A percentile compares a stretch with the other conserved stretches of the same genome.
Conservation (phyloP, 2,113 vertebrate species). For the Sinosuthora webbiana region DNA sequence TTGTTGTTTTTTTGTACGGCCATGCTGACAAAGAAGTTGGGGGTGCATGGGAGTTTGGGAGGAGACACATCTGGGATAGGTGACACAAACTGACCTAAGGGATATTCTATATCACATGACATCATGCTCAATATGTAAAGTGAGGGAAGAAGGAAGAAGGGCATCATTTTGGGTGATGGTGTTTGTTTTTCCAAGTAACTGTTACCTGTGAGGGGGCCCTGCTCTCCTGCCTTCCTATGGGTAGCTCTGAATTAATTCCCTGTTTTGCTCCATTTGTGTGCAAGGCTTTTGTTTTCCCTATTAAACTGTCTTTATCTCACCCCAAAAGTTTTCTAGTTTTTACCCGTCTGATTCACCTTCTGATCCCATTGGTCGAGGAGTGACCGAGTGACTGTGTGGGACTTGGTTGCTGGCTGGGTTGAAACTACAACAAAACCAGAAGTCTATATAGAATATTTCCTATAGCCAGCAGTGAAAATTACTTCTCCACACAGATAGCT, state of each 20-base stretch:
- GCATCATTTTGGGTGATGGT: neutral
- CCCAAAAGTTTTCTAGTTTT: neutral
- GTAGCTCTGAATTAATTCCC: neutral
- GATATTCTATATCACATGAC: neutral
- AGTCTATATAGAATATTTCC: neutral
- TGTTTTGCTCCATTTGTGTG: neutral
- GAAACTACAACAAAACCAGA: neutral
- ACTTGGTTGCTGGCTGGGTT: neutral
- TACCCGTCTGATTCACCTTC: neutral
- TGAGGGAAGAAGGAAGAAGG: neutral
- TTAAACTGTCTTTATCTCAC: neutral
- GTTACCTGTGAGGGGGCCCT: neutral
- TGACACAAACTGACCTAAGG: neutral
- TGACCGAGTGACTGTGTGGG: neutral
- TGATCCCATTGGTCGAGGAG: accelerated
- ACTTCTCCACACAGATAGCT: neutral
- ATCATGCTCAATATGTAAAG: neutral
- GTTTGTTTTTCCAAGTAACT: too few relatives aligned
- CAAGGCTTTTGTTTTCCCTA: neutral
- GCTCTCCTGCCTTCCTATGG: neutral
- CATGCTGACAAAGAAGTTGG: neutral
- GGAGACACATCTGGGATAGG: too few relatives aligned
- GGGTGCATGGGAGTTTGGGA: neutral
- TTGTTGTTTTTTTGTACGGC: accelerated
- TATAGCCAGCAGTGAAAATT: neutral